phyloP scores from a whole-genome alignment of 2,113 vertebrate species.

The Eudyptes chrysolophus region DNA sequence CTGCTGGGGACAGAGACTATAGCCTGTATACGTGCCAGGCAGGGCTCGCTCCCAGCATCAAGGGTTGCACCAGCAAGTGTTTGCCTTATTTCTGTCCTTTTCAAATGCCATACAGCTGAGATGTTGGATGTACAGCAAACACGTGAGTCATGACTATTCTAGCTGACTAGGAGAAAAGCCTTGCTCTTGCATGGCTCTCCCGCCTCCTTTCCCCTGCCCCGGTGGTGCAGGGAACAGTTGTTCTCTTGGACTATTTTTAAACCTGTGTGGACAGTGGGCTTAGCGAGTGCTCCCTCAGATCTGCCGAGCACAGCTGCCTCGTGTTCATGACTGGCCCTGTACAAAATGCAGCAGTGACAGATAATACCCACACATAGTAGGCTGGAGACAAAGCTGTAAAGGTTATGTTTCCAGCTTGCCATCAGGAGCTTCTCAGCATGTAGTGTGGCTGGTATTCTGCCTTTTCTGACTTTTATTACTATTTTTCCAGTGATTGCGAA shows the following conservation, averaged over 20 bases:
- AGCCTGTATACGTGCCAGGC: background rate
- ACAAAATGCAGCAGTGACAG: background rate
- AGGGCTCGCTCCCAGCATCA: background rate
- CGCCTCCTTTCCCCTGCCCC: background rate
- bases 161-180: background rate
- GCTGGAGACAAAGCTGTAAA: background rate
- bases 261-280: background rate
- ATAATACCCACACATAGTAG: accelerated
- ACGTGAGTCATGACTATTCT: accelerated
- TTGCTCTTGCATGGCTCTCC: accelerated
- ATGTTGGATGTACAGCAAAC: accelerated
- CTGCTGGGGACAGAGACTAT: background rate
- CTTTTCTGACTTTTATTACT: accelerated
- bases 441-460: accelerated
- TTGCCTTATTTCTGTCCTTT: background rate
- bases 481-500: accelerated
- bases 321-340: background rate
- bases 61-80: accelerated
- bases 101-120: accelerated
- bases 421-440: accelerated
- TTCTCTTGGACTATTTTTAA: background rate
- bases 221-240: background rate
- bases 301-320: background rate
- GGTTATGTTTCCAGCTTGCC: background rate
- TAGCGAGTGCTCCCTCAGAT: background rate